Evolutionary conservation across 2,797 vertebrate species (phyloP), one percentile per base, ranked within the genome.

Genomic region (Poeciliopsis paucimaculata): DNA sequence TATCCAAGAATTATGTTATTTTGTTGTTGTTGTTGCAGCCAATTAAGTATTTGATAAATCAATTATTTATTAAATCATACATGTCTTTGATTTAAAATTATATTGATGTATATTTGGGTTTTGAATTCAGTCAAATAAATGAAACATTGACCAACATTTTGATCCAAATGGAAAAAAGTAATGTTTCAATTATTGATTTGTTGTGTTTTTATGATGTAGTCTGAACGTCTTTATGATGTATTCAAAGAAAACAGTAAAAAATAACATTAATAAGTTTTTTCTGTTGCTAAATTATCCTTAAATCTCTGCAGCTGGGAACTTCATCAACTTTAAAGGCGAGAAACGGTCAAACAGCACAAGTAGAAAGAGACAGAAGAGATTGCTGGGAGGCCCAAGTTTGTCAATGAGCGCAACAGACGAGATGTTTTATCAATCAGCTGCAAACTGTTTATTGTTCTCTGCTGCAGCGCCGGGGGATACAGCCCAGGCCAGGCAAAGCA

Each of bases 401-500:
- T 91, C 84, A 79, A 82, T 86, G 85, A 81, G 76, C 28, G 62
- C 76, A 81, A 36, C 60, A 79, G 72, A 79, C 78, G 73, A 7
- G 86, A 85, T 87, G 86, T 91, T 93, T 89, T 89, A 90, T 93
- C 93, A 91, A 88, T 90, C 90, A 88, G 85, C 80, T 71, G 82
- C 28, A 82, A 86, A 82, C 62, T 78, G 72, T 55, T 79, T 55
- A 70, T 36, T 36, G 73, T 36, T 81, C 73, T 73, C 26, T 84
- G 75, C 36, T 82, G 81, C 53, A 57, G 71, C 5, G 80, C 90
- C 76, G 45, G 39, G 81, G 83, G 90, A 87, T 43, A 43, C 53
- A 60, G 75, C 66, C 73, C 72, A 72, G 43, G 81, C 46, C 60
- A 82, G 81, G 73, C 36, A 74, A 77, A 81, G 87, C 86, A 86